These are phyloP conservation scores for Enteromius fasciolatus DNA, from an alignment of 2,797 vertebrate species.

Conservation along the genomic window DNA sequence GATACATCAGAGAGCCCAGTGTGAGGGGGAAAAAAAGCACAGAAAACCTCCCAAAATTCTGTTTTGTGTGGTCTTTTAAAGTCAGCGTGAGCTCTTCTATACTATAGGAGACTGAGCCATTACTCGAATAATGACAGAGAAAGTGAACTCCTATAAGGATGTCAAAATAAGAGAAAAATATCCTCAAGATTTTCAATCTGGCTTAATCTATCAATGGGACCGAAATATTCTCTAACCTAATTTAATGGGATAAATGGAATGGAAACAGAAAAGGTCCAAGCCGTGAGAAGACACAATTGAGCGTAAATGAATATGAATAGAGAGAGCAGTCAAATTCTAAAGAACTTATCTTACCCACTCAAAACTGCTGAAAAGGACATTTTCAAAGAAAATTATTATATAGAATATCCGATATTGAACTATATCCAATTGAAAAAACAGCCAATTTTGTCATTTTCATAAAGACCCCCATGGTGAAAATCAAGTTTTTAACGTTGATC, in stretches of 20 bases:
- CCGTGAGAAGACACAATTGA: slow-evolving; percentile 20
- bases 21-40: no score
- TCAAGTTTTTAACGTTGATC: background rate
- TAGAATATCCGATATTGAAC: background rate
- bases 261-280: slow-evolving; percentile 18
- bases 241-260: slow-evolving; percentile 29
- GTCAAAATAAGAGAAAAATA: slow-evolving; percentile 30
- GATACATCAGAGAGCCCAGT: background rate
- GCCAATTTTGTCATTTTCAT: background rate
- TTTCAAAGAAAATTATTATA: background rate
- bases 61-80: slow-evolving; percentile 6
- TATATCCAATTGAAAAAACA: slow-evolving; percentile 10
- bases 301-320: slow-evolving; percentile 33
- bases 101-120: slow-evolving; percentile 13
- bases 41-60: background rate
- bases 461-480: background rate
- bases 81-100: background rate
- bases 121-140: slow-evolving; percentile 32
- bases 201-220: slow-evolving; percentile 19
- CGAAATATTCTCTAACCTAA: background rate
- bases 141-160: slow-evolving; percentile 10
- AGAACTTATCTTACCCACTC: slow-evolving; percentile 20
- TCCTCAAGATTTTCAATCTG: slow-evolving; percentile 28
- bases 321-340: slow-evolving; percentile 28
- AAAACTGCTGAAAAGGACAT: slow-evolving; percentile 36